A percentile compares a stretch with the other conserved stretches of the same genome.
These are phyloP conservation scores for Trinectes maculatus DNA, from an alignment of 2,113 vertebrate species.

Conservation along the genomic window DNA sequence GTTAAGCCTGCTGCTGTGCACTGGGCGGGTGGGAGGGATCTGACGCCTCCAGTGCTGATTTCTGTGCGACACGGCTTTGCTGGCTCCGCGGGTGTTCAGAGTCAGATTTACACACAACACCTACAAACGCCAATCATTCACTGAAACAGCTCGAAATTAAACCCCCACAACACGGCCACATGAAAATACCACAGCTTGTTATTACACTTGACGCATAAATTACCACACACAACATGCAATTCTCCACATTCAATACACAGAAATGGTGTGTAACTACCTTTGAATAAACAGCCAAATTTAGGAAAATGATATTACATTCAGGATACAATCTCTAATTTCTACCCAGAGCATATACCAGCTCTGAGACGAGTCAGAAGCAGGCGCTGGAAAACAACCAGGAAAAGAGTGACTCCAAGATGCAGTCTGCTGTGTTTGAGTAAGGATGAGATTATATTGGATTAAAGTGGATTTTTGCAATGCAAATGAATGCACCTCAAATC, in stretches of 20 bases:
- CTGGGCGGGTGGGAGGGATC: conserved; percentile 65
- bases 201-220: conserved; percentile 66
- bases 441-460: conserved; percentile 87
- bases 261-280: conserved; percentile 44
- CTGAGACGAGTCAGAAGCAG: conserved; percentile 23
- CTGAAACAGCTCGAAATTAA: conserved; percentile 68
- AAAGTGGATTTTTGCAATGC: conserved; percentile 85
- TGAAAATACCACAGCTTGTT: conserved; percentile 73
- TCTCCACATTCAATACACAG: conserved; percentile 48
- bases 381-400: conserved; percentile 44
- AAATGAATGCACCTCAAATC: conserved; percentile 85
- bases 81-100: conserved; percentile 68
- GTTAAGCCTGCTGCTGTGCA: conserved; percentile 75
- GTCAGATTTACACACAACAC: conserved; percentile 78
- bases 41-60: conserved; percentile 62
- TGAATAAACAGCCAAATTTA: conserved; percentile 65
- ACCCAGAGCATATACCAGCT: conserved; percentile 39
- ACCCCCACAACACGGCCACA: conserved; percentile 68
- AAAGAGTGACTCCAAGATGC: conserved; percentile 59
- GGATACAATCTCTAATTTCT: conserved; percentile 49
- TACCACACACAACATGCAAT: conserved; percentile 56
- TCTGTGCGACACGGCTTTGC: conserved; percentile 55
- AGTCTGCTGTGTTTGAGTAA: conserved; percentile 80
- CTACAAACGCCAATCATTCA: conserved; percentile 74
- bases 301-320: conserved; percentile 46